These are phyloP conservation scores for Loripinus fragilis DNA, from an alignment of 2,888 invertebrate species.

Conservation along the genomic window DNA sequence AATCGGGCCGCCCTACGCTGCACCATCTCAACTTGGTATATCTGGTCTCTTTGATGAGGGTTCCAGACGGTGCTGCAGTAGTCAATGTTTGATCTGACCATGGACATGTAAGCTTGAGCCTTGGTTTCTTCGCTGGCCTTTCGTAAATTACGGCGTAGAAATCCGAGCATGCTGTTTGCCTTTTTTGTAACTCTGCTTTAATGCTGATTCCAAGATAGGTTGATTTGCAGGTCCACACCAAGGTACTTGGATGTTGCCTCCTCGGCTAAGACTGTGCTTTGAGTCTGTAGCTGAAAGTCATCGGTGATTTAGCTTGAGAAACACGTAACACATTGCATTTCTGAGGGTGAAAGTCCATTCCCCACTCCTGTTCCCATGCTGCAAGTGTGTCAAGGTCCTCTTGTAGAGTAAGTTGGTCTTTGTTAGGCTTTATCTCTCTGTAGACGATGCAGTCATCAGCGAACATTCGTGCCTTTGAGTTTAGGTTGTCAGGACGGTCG, in stretches of 20 bases:
- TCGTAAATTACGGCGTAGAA: slow-evolving; percentile 16
- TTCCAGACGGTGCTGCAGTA: slow-evolving; percentile 3
- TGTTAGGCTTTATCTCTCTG: slow-evolving; percentile 5
- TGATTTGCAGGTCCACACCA: not conserved
- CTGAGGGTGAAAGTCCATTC: slow-evolving; percentile 29
- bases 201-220: not conserved
- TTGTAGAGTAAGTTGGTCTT: slow-evolving; percentile 8
- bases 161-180: slow-evolving; percentile 18
- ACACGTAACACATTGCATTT: slow-evolving; percentile 28
- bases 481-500: slow-evolving; percentile 13
- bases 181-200: slow-evolving; percentile 26
- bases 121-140: slow-evolving; percentile 10
- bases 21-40: slow-evolving; percentile 14
- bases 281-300: not conserved
- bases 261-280: not conserved
- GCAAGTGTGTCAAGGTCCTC: slow-evolving; percentile 2
- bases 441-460: slow-evolving; percentile 34
- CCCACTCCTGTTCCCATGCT: slow-evolving; percentile 7
- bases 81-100: slow-evolving; percentile 17
- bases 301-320: not conserved
- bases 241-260: not conserved
- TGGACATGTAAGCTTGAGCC: slow-evolving; percentile 3
- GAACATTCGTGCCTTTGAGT: slow-evolving; percentile 12
- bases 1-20: slow-evolving; percentile 24
- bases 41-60: not conserved